Percentiles rank a stretch among this genome's conserved stretches.
Evolutionary conservation across 2,113 vertebrate species (phyloP).

Genomic region (Gymnarchus niloticus): DNA sequence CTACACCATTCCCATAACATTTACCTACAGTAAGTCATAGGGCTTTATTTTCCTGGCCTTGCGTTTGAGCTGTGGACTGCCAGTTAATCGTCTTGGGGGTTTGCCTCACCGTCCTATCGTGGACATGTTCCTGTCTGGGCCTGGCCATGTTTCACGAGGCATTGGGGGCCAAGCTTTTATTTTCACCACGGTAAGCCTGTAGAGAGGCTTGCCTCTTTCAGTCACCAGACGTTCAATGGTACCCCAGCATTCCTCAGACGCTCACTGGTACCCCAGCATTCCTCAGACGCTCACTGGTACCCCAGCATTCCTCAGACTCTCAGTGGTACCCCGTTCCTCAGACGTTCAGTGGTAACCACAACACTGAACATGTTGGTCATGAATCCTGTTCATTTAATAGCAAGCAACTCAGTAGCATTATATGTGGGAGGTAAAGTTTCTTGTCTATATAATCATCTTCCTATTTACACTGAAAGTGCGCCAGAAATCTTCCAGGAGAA

Average conservation of each 20-base stretch:
- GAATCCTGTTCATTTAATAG: neutral
- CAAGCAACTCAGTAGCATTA: neutral
- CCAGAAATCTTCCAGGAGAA: neutral
- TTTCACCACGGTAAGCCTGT: constrained; percentile 32
- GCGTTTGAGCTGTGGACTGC: neutral
- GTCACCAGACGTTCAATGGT: neutral
- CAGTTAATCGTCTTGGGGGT: neutral
- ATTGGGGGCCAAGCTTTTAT: neutral
- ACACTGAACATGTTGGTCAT: neutral
- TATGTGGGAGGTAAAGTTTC: neutral
- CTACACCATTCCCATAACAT: neutral
- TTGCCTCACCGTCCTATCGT: neutral
- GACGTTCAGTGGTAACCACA: no score
- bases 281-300: no score
- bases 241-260: no score
- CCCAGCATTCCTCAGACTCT: no score
- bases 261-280: no score
- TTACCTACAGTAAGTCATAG: neutral
- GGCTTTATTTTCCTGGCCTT: neutral
- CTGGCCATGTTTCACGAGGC: neutral
- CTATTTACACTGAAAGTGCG: neutral
- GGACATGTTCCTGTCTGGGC: neutral
- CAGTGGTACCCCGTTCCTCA: no score
- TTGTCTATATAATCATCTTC: neutral
- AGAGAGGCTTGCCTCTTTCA: constrained; percentile 25